These are phyloP conservation scores for Palythoa caribaeorum DNA, from an alignment of 92 coral and sea anemone species.

Conservation along the genomic window DNA sequence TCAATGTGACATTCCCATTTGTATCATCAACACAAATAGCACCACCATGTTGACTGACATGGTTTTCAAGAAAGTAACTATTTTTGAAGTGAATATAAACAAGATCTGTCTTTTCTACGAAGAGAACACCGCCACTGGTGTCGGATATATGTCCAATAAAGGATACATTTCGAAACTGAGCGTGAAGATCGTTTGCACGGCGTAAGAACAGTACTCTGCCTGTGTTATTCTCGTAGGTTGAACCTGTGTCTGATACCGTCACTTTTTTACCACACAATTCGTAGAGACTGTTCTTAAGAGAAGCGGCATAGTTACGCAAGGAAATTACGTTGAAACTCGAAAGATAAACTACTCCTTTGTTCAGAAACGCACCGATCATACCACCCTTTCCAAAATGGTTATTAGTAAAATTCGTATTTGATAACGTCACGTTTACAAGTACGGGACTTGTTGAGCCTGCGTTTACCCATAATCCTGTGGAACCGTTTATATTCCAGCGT, in stretches of 20 bases:
- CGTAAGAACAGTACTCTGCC: conserved; percentile 4
- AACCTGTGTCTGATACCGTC: not conserved
- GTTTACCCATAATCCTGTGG: conserved; percentile 3
- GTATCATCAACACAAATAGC: conserved; percentile 27
- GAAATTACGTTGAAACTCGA: not conserved
- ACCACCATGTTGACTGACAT: conserved; percentile 17
- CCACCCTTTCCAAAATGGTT: conserved; percentile 19
- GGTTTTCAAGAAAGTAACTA: conserved; percentile 7
- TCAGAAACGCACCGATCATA: not conserved
- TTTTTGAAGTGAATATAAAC: conserved; percentile 5
- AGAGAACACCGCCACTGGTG: conserved; percentile 18
- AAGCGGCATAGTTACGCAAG: not conserved
- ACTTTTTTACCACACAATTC: conserved; percentile 14
- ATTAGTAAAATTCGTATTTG: not conserved
- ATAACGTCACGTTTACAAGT: conserved; percentile 11
- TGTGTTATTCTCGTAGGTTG: not conserved
- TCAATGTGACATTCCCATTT: conserved; percentile 8
- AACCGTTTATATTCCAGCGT: conserved; percentile 20
- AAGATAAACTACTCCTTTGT: conserved; percentile 18
- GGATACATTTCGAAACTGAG: not conserved
- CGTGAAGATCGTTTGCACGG: not conserved
- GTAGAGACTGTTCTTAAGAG: conserved; percentile 16
- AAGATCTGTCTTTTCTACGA: conserved; percentile 4
- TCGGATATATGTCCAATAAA: not conserved
- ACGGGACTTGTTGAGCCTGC: not conserved